phyloP scores from a whole-genome alignment of 2,797 vertebrate genomes.

The Smutsia temminckii region DNA sequence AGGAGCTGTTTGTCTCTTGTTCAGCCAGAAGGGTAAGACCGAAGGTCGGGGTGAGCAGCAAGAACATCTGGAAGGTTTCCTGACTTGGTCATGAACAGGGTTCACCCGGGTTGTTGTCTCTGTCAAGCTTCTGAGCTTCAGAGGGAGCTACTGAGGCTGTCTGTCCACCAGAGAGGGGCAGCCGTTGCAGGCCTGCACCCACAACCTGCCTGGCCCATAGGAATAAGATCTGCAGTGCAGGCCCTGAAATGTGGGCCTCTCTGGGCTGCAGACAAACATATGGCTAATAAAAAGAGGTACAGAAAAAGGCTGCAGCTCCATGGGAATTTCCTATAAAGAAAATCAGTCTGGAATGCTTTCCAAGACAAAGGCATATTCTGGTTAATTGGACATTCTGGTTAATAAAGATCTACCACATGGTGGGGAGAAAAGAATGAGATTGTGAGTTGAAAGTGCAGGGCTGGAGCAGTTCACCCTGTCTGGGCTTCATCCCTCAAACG shows the following conservation, averaged over 20 bases:
- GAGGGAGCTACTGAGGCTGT: not conserved
- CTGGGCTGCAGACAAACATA: not conserved
- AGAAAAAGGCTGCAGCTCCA: not conserved
- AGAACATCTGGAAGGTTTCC: not conserved
- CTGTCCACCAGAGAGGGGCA: rapidly evolving
- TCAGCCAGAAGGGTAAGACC: constrained; percentile 81
- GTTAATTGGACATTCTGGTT: not conserved
- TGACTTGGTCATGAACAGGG: not conserved
- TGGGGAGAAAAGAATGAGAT: not conserved
- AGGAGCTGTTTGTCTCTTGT: constrained; percentile 82
- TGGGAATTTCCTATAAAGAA: not conserved
- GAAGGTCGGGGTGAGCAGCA: constrained; percentile 53
- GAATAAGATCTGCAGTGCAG: too few species aligned
- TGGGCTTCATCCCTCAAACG: not conserved
- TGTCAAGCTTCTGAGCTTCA: not conserved
- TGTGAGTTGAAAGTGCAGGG: too few species aligned
- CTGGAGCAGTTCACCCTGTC: not conserved
- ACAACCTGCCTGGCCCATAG: rapidly evolving
- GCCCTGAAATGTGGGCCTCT: not conserved
- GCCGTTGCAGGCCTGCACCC: not conserved
- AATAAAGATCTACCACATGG: not conserved
- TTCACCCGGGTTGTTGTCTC: not conserved
- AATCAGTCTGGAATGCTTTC: not conserved
- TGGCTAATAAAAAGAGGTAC: not conserved
- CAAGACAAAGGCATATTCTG: not conserved